A percentile compares a stretch with the other conserved stretches of the same genome.
These are phyloP conservation scores for Slavum lentiscoides DNA, from an alignment of 2,888 invertebrate genomes.

Conservation along the genomic window DNA sequence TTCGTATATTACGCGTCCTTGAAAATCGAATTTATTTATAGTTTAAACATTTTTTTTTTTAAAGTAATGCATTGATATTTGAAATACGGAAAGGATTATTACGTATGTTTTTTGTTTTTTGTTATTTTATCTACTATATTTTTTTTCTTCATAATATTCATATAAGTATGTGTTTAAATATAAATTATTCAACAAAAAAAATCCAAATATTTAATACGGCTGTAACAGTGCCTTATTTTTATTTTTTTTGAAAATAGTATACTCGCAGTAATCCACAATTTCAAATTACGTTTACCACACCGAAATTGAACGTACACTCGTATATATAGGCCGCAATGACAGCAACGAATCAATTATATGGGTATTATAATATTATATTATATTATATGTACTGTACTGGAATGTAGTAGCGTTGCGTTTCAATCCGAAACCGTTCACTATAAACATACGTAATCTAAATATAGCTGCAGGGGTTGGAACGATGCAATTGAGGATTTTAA, in stretches of 20 bases:
- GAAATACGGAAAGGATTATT: too few relatives aligned
- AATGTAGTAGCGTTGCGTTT: background rate
- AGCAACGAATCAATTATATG: slow-evolving; percentile 28
- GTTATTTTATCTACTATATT: too few relatives aligned
- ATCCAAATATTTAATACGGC: too few relatives aligned
- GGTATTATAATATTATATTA: background rate
- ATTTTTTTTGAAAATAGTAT: background rate
- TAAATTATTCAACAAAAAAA: too few relatives aligned
- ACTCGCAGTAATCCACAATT: background rate
- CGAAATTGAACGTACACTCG: background rate
- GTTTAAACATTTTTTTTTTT: too few relatives aligned
- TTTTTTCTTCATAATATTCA: too few relatives aligned
- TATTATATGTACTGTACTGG: background rate
- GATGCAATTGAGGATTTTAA: slow-evolving; percentile 15
- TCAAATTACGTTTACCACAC: background rate
- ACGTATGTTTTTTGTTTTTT: too few relatives aligned
- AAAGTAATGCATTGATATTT: too few relatives aligned
- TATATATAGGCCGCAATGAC: background rate
- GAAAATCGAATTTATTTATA: too few relatives aligned
- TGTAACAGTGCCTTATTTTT: background rate
- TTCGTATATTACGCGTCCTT: too few relatives aligned
- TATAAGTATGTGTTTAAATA: too few relatives aligned
- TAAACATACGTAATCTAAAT: slow-evolving; percentile 35
- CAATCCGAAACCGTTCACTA: slow-evolving; percentile 1
- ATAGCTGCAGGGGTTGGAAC: slow-evolving; percentile 7